A percentile compares a stretch with the other conserved stretches of the same genome.
These are phyloP conservation scores for Ptyas mucosa DNA, from an alignment of 2,113 vertebrate species.

Conservation along the genomic window DNA sequence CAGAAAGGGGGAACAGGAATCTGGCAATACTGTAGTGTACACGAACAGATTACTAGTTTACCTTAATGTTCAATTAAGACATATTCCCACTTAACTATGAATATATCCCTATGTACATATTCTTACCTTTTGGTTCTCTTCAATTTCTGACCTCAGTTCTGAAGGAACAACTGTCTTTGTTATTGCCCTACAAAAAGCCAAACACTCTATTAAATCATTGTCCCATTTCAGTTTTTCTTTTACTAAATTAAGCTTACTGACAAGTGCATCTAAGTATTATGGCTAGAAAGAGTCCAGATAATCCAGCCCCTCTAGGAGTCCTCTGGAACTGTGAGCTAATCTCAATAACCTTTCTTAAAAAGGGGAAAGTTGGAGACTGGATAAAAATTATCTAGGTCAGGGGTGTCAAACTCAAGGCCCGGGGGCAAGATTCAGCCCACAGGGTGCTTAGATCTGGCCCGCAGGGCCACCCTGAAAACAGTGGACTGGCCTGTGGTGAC, in stretches of 20 bases:
- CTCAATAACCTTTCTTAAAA: background rate
- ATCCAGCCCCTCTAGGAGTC: background rate
- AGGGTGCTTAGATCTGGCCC: too few relatives aligned
- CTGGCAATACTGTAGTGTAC: background rate
- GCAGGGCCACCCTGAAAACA: too few relatives aligned
- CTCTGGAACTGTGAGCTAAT: background rate
- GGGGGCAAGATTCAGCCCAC: too few relatives aligned
- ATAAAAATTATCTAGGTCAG: background rate
- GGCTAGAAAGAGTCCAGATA: background rate
- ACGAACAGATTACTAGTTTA: background rate
- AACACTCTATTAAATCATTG: background rate
- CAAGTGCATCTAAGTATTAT: background rate
- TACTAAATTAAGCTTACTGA: background rate
- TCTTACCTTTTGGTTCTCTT: constrained; percentile 95
- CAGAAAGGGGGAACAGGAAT: background rate
- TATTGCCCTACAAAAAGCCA: constrained; percentile 78
- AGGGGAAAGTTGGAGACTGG: background rate
- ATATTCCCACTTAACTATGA: background rate
- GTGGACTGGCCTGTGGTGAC: too few relatives aligned
- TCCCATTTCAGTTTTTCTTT: background rate
- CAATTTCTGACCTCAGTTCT: constrained; percentile 86
- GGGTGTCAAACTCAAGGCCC: too few relatives aligned
- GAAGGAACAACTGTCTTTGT: constrained; percentile 89
- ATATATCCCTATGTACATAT: background rate
- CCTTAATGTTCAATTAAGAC: background rate